Base-by-base conservation (phyloP, 2,113 vertebrate genomes). In the Xiphophorus maculatus region DNA sequence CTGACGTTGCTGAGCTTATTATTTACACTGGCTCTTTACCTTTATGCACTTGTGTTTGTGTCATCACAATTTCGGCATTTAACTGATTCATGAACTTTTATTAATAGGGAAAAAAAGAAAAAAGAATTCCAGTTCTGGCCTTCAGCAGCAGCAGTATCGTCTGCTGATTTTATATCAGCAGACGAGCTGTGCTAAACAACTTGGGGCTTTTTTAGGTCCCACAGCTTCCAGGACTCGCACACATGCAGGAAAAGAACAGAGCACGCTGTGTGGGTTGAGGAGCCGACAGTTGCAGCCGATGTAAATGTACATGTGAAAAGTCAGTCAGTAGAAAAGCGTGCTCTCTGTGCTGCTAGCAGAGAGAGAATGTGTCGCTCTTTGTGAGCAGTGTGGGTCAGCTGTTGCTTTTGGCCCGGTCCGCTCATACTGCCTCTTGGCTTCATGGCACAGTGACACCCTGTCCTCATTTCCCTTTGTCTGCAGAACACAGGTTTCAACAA, bases 331-430 rank as follows among this genome's bases (percentile, higher is more conserved):
- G 42, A 71, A 71, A 79, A 79, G 7, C 30, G 22, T 14, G 69
- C 72, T 63, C 51, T 64, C 67, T 25, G 35, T 29, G 19, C 63
- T 4, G 61, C 37, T 62, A 64, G 62, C 60, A n/a, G 51, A 58
- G 51, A 58, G 10, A 68, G 76, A 74, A 79, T 82, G 76, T 73
- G 80, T 40, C 11, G 12, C 8, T 75, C 83, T 87, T 87, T 87
- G 83, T 84, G 71, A 66, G 79, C 69, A 76, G 73, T 67, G 81
- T 67, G 73, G 88, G 81, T 89, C 88, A 89, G 87, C 89, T 90
- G 91, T 84, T 87, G 76, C 80, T 79, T 71, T 89, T 89, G 88
- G 87, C 84, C 68, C 25, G 27, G 51, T 87, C 81, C 37, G 40
- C 64, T 74, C 78, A 5, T 48, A 62, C 82, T 74, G 89, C 71